Percentiles rank a stretch among this genome's conserved stretches.
phyloP scores from a whole-genome alignment of 2,888 invertebrate genomes.

The Brenthis hecate region DNA sequence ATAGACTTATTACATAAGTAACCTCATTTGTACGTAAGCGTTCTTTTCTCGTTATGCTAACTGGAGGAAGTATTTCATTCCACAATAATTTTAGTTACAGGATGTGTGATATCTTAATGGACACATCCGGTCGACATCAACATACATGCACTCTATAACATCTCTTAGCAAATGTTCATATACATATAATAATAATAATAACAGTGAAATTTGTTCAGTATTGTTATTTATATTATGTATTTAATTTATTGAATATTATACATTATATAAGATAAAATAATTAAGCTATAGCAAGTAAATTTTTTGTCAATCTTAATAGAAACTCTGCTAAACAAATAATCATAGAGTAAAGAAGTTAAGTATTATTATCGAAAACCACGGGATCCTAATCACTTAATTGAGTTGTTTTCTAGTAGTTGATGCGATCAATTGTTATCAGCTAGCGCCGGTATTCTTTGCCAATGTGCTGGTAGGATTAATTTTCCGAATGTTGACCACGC shows the following conservation, averaged over 20 bases:
- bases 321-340: background rate
- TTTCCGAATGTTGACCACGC: slow-evolving; percentile 77
- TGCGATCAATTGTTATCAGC: slow-evolving; percentile 68
- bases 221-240: too few species aligned
- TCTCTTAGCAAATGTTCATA: slow-evolving; percentile 1
- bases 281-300: background rate
- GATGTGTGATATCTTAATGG: slow-evolving; percentile 62
- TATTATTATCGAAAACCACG: slow-evolving; percentile 61
- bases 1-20: background rate
- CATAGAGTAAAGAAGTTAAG: background rate
- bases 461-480: slow-evolving; percentile 74
- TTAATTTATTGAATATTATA: too few species aligned
- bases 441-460: slow-evolving; percentile 56
- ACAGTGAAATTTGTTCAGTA: too few species aligned
- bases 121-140: slow-evolving; percentile 52
- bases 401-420: slow-evolving; percentile 59
- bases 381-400: slow-evolving; percentile 75
- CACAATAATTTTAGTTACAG: slow-evolving; percentile 57
- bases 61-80: slow-evolving; percentile 57
- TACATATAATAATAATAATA: background rate
- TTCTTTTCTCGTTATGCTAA: slow-evolving; percentile 1
- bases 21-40: background rate
- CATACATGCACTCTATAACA: slow-evolving; percentile 29
- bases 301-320: background rate
- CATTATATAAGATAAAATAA: too few species aligned